phyloP scores from a whole-genome alignment of 2,113 vertebrate species.

The Scophthalmus maximus region DNA sequence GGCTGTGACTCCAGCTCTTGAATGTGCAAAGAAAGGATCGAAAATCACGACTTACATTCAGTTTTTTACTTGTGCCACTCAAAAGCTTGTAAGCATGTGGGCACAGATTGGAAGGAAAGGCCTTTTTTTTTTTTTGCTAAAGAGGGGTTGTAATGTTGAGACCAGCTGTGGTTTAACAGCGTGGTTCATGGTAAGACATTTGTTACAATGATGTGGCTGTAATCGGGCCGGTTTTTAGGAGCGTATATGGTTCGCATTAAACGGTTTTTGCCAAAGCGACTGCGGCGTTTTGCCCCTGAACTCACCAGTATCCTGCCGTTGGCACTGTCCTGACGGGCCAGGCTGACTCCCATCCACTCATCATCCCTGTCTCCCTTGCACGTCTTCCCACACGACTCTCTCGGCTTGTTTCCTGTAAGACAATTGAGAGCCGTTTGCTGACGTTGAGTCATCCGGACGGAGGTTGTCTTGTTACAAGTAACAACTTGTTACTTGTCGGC shows the following conservation, averaged over 20 bases:
- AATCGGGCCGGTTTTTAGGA: conserved; percentile 56
- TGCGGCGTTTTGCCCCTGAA: conserved; percentile 1
- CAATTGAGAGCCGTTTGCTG: conserved; percentile 60
- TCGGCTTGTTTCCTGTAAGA: conserved; percentile 88
- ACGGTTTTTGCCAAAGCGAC: conserved; percentile 20
- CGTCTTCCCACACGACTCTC: conserved; percentile 92
- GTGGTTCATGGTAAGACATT: conserved; percentile 49
- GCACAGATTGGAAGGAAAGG: conserved; percentile 16
- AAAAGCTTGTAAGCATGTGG: conserved; percentile 26
- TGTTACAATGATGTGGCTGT: conserved; percentile 69
- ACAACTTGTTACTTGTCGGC: conserved; percentile 4
- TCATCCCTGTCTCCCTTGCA: conserved; percentile 93
- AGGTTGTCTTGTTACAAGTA: conserved; percentile 26
- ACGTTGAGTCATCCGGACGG: conserved; percentile 47
- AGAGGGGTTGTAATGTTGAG: conserved; percentile 41
- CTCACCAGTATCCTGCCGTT: conserved; percentile 93
- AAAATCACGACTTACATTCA: conserved; percentile 3
- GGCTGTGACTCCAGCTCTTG: conserved; percentile 29
- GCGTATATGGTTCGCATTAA: conserved; percentile 60
- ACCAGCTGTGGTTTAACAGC: conserved; percentile 67
- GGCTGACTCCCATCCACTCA: conserved; percentile 98
- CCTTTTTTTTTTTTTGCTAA: background rate
- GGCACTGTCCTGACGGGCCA: conserved; percentile 90
- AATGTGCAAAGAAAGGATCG: conserved; percentile 7
- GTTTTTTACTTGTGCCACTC: background rate